Evolutionary conservation across 30 jellyfish, hydroid and myxozoan species (phyloP).

Genomic region (Cassiopea andromeda): DNA sequence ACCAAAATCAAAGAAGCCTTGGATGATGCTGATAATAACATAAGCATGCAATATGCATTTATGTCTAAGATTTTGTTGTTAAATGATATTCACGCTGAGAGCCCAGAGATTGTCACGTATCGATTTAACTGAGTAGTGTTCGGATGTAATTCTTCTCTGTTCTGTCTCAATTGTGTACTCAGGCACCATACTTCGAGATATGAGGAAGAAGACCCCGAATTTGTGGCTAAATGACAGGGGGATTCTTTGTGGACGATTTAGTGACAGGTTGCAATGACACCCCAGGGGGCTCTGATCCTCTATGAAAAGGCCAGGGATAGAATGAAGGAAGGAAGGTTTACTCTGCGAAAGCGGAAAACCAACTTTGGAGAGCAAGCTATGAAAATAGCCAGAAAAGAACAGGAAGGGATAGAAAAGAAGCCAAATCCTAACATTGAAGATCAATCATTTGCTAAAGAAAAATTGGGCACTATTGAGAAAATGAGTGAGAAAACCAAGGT

Average conservation of each 20-base stretch:
- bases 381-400: constrained; percentile 36
- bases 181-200: constrained; percentile 48
- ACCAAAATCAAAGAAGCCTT: not conserved
- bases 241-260: constrained; percentile 56
- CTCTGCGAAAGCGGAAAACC: constrained; percentile 63
- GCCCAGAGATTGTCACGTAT: constrained; percentile 18
- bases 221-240: constrained; percentile 29
- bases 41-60: constrained; percentile 14
- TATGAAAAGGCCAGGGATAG: constrained; percentile 63
- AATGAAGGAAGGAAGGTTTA: constrained; percentile 60
- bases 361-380: constrained; percentile 36
- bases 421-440: constrained; percentile 13
- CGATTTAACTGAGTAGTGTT: constrained; percentile 36
- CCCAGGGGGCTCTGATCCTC: constrained; percentile 21
- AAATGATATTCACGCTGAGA: constrained; percentile 46
- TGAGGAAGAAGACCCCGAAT: constrained; percentile 51
- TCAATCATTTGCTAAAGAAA: constrained; percentile 50
- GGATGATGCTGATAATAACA: constrained; percentile 18
- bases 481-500: constrained; percentile 28
- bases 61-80: constrained; percentile 62
- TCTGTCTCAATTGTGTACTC: constrained; percentile 47
- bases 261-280: constrained; percentile 36
- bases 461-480: constrained; percentile 6
- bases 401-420: not conserved
- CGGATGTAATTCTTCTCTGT: constrained; percentile 45